These are phyloP conservation scores for Drosophila nigricruria DNA, from an alignment of 2,888 invertebrate genomes.

Conservation along the genomic window DNA sequence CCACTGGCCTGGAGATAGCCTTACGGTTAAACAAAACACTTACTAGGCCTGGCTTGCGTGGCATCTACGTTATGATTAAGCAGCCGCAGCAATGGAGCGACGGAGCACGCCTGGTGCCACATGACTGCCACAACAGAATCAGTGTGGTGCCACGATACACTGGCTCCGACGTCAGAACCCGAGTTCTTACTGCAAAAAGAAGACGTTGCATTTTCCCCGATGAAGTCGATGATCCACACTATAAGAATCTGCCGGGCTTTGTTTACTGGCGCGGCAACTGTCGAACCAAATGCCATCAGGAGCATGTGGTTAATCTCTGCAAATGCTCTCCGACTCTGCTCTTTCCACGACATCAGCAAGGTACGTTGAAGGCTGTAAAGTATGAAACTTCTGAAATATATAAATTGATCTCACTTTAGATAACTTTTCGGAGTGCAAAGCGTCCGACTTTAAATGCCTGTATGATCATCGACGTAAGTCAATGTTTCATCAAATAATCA, in stretches of 20 bases:
- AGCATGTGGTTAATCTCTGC: conserved; percentile 75
- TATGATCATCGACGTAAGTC: conserved; percentile 75
- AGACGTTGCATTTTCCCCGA: conserved; percentile 81
- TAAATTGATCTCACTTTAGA: conserved; percentile 44
- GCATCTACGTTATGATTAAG: conserved; percentile 79
- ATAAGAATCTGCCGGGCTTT: conserved; percentile 80
- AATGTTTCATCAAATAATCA: too few relatives aligned
- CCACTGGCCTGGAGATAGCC: conserved; percentile 74
- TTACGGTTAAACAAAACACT: conserved; percentile 60
- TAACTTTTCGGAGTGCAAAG: conserved; percentile 75
- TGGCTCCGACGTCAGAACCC: conserved; percentile 60
- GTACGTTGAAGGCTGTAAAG: conserved; percentile 28
- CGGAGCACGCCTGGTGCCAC: conserved; percentile 56
- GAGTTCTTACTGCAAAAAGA: conserved; percentile 57
- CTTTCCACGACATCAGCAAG: conserved; percentile 73
- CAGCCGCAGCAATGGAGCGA: conserved; percentile 78
- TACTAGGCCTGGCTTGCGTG: conserved; percentile 48
- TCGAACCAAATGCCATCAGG: conserved; percentile 82
- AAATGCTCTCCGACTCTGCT: conserved; percentile 80
- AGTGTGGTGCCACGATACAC: conserved; percentile 74
- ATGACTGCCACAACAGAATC: conserved; percentile 65
- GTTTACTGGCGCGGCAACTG: conserved; percentile 82
- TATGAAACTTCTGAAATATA: not conserved
- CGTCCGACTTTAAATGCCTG: conserved; percentile 80
- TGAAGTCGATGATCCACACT: conserved; percentile 63